Conservation (phyloP, 2,797 vertebrate species). For the Limnodromus scolopaceus region DNA sequence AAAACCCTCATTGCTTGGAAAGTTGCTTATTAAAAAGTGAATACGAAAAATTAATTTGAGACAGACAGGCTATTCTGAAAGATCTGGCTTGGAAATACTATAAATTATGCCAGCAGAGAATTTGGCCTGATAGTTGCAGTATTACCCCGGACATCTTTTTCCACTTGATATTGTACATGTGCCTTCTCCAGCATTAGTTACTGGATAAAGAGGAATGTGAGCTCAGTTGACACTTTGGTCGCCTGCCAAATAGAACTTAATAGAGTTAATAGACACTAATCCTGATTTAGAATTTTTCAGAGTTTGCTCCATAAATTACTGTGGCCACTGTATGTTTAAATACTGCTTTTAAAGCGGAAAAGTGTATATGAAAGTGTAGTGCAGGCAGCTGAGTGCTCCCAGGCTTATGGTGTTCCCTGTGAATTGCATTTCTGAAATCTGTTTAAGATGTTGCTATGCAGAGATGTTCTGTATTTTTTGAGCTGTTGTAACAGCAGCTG, state of each 20-base stretch:
- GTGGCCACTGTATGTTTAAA: background rate
- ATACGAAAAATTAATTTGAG: slow-evolving; percentile 34
- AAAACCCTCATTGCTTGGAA: slow-evolving; percentile 46
- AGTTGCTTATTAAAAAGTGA: slow-evolving; percentile 68
- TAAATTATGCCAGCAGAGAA: slow-evolving; percentile 42
- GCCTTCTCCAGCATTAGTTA: slow-evolving; percentile 7
- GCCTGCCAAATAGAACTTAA: slow-evolving; percentile 48
- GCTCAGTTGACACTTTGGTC: slow-evolving; percentile 28
- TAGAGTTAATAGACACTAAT: slow-evolving; percentile 54
- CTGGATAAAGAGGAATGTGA: background rate
- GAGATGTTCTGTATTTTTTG: background rate
- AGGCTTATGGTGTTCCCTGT: background rate
- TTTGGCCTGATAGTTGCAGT: slow-evolving; percentile 7
- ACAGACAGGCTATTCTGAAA: background rate
- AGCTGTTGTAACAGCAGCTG: background rate
- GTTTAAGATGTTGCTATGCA: background rate
- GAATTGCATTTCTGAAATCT: background rate
- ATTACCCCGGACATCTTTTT: background rate
- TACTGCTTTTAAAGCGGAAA: background rate
- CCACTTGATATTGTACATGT: background rate
- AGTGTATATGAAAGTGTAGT: background rate
- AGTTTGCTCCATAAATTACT: slow-evolving; percentile 25
- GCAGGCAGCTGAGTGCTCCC: background rate
- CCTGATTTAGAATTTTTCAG: slow-evolving; percentile 42
- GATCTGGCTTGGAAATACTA: slow-evolving; percentile 21